Evolutionary conservation across 1,140 invertebrate species (phyloP), one percentile per base, ranked within the genome.

Genomic region (Magallana angulata): DNA sequence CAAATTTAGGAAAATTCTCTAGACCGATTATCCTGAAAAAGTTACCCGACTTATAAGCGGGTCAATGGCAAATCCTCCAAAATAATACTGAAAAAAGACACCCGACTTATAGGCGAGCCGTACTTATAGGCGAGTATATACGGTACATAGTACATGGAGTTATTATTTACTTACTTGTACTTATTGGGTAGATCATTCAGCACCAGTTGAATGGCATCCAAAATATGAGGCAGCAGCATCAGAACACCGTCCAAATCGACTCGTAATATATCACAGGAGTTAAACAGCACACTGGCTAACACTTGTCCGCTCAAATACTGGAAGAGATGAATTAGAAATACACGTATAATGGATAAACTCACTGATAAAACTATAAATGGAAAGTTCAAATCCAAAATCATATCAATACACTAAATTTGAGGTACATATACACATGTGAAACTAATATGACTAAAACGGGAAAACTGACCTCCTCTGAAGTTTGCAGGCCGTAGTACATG

Each of bases 191-290:
- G 97, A 88, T 97, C 97, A 5, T 97, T 97, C 12, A 99, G 95
- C 7, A 99, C 97, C 30, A 97, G 95, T 94, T 99, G 98, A 18
- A 99, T 93, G 0, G 99, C 98, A 16, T 96, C 96, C 59, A 99
- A 96, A 92, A 98, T 97, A 89, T 97, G 96, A 0, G 98, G 98
- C 7, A 99, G 96, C 18, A 99, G 94, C 18, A 99, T 97, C 93
- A 98, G 97, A 4, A 99, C 97, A 1, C 99, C 99, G 93, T 98
- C 97, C 57, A 99, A 95, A 95, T 99, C 98, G 85, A 99, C 95
- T 83, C 98, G 97, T 92, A 97, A 97, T 90, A 94, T 88, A 85
- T 94, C 93, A 87, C 92, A 95, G 0, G 97, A 97, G 94, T 98
- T 98, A 48, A 97, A 96, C 68, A 98, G 92, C 92, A 98, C 97